Evolutionary conservation across 1,140 invertebrate genomes (phyloP).

Genomic region (Papilio helenus): DNA sequence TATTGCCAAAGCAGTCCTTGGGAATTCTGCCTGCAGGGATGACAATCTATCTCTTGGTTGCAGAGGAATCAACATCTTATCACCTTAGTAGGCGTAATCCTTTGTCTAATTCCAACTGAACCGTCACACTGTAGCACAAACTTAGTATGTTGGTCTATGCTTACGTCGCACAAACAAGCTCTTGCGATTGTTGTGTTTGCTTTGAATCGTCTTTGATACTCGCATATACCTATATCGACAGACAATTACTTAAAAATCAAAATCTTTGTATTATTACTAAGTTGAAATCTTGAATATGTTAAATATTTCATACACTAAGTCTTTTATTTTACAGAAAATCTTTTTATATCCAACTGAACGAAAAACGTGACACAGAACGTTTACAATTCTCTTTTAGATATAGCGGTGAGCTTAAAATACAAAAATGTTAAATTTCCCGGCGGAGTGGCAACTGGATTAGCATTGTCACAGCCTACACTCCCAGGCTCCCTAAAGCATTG

Average conservation of each 20-base stretch:
- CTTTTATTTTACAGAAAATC: background rate
- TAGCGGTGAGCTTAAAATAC: constrained; percentile 8
- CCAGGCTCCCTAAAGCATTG: background rate
- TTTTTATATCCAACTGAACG: background rate
- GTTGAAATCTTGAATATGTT: too few relatives aligned
- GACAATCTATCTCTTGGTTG: too few relatives aligned
- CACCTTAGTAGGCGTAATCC: background rate
- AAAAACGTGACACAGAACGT: background rate
- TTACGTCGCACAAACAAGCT: background rate
- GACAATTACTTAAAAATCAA: background rate
- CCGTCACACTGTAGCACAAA: background rate
- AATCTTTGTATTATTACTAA: background rate
- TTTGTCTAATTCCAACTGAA: constrained; percentile 6
- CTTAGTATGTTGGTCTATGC: background rate
- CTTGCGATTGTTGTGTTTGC: background rate
- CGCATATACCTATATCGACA: background rate
- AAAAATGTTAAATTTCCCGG: constrained; percentile 16
- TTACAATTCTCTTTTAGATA: background rate
- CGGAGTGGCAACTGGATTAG: background rate
- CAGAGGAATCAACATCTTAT: too few relatives aligned
- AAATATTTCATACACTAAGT: too few relatives aligned
- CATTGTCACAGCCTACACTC: constrained; percentile 22
- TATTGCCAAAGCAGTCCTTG: too few relatives aligned
- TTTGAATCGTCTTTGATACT: background rate
- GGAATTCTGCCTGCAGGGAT: too few relatives aligned